phyloP scores from a whole-genome alignment of 2,797 vertebrate genomes.

The Acanthis flammea region DNA sequence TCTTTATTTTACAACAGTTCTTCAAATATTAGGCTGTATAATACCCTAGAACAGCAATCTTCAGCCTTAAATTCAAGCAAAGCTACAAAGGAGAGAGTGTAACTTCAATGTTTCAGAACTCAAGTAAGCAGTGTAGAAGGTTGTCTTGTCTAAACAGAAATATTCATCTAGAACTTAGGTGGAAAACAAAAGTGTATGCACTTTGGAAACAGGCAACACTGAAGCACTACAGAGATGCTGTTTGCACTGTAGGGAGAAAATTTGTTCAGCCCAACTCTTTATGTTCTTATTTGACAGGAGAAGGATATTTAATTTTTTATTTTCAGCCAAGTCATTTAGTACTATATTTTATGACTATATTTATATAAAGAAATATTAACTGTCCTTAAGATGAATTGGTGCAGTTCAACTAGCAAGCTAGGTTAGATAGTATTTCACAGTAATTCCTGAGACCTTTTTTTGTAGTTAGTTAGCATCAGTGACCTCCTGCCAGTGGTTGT shows the following conservation, averaged over 20 bases:
- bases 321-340: not conserved
- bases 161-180: not conserved
- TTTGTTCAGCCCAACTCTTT: not conserved
- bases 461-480: not conserved
- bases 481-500: not conserved
- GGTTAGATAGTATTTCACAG: not conserved
- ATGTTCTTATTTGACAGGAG: not conserved
- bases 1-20: not conserved
- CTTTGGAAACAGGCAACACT: rapidly evolving
- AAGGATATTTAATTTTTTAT: not conserved
- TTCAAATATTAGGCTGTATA: not conserved
- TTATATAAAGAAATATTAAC: not conserved
- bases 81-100: not conserved
- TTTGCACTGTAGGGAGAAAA: not conserved
- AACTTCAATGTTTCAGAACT: not conserved
- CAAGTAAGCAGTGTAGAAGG: not conserved
- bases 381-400: not conserved
- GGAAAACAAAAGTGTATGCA: not conserved
- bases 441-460: not conserved
- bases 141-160: not conserved
- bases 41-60: not conserved
- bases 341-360: not conserved
- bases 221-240: not conserved
- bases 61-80: not conserved
- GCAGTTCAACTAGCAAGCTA: not conserved